A percentile compares a stretch with the other conserved stretches of the same genome.
phyloP scores from a whole-genome alignment of 35 echinoderm and acorn worm genomes.

The Hemicentrotus pulcherrimus region DNA sequence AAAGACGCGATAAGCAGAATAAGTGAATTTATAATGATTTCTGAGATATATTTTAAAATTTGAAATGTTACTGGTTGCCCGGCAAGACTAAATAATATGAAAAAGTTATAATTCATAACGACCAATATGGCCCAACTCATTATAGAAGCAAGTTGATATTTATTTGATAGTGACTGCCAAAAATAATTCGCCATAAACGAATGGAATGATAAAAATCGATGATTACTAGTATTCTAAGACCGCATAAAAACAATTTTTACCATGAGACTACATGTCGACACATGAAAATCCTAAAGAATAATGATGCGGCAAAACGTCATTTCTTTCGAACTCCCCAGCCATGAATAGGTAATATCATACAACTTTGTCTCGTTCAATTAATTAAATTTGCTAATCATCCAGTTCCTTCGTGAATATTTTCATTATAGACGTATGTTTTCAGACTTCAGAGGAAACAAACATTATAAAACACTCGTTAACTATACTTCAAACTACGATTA shows the following conservation, averaged over 20 bases:
- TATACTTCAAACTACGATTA: not conserved
- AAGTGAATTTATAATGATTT: not conserved
- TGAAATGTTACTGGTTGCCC: not conserved
- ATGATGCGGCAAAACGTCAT: not conserved
- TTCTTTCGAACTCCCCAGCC: not conserved
- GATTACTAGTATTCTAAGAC: not conserved
- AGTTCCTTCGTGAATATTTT: not conserved
- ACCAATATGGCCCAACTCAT: not conserved
- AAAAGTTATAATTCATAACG: not conserved
- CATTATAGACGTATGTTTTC: not conserved
- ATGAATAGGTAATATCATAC: not conserved
- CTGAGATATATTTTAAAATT: not conserved
- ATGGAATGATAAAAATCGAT: not conserved
- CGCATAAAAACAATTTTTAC: not conserved
- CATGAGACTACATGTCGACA: not conserved
- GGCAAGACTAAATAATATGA: not conserved
- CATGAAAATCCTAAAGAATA: not conserved
- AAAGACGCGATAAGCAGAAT: not conserved
- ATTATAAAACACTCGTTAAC: not conserved
- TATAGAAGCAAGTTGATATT: not conserved
- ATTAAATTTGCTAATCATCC: not conserved
- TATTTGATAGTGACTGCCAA: no score
- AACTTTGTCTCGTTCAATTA: not conserved
- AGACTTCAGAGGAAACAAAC: not conserved
- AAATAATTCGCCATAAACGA: no score